phyloP scores from a whole-genome alignment of 2,797 vertebrate genomes.

The Moxostoma hubbsi region DNA sequence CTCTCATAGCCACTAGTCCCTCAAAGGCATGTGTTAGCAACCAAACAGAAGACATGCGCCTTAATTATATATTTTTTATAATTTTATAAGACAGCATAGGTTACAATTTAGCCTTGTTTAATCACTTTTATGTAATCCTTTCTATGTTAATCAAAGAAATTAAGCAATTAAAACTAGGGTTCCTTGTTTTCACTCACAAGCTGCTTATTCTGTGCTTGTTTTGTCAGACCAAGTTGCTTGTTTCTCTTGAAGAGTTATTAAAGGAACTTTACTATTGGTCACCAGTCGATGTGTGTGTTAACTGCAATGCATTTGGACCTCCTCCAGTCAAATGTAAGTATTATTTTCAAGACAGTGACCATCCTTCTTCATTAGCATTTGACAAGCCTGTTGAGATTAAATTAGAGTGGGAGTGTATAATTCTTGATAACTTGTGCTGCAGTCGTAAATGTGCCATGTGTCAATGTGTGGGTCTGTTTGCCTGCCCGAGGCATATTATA shows the following conservation, averaged over 20 bases:
- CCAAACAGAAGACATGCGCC: neutral
- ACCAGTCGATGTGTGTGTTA: neutral
- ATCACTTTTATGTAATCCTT: too few species aligned
- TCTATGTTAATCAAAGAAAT: too few species aligned
- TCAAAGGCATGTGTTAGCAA: constrained; percentile 6
- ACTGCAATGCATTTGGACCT: neutral
- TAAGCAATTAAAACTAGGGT: too few species aligned
- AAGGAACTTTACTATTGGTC: neutral
- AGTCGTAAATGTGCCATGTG: constrained; percentile 13
- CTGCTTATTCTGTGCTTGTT: too few species aligned
- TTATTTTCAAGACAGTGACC: constrained; percentile 20
- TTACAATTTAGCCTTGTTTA: too few species aligned
- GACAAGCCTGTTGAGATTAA: constrained; percentile 9
- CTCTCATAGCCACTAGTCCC: constrained; percentile 12
- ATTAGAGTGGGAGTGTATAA: constrained; percentile 24
- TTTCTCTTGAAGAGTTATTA: neutral
- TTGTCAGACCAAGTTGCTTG: too few species aligned
- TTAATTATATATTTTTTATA: too few species aligned
- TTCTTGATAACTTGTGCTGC: constrained; percentile 11
- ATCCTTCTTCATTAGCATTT: constrained; percentile 31
- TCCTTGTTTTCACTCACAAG: too few species aligned
- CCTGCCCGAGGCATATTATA: neutral
- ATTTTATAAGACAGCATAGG: too few species aligned
- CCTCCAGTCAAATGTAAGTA: neutral
- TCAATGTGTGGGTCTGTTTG: constrained; percentile 17